A percentile compares a stretch with the other conserved stretches of the same genome.
Conservation (phyloP, 2,797 vertebrate species). For the Lates japonicus region DNA sequence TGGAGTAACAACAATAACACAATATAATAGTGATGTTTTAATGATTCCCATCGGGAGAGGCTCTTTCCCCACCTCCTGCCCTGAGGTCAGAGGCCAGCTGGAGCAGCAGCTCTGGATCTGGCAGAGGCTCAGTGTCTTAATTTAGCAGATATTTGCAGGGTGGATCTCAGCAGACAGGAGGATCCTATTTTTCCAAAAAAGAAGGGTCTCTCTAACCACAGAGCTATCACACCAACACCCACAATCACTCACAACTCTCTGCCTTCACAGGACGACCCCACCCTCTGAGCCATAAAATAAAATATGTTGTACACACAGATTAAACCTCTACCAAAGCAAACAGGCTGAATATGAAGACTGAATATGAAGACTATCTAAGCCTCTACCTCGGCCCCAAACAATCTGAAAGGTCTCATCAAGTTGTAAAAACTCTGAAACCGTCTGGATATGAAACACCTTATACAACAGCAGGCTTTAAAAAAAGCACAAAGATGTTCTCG, state of each 20-base stretch:
- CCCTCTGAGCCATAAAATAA: conserved; percentile 29
- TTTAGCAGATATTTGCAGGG: conserved; percentile 23
- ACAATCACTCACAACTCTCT: conserved; percentile 1
- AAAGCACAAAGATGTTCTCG: conserved; percentile 26
- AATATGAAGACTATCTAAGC: background rate
- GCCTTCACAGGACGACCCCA: conserved; percentile 9
- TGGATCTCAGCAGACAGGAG: conserved; percentile 21
- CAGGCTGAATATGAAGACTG: background rate
- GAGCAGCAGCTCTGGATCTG: conserved; percentile 19
- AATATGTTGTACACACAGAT: conserved; percentile 27
- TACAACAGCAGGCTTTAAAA: conserved; percentile 22
- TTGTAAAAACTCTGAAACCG: conserved; percentile 31
- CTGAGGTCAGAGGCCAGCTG: conserved; percentile 34
- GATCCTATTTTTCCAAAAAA: conserved; percentile 6
- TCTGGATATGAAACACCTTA: conserved; percentile 42
- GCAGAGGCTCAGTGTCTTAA: conserved; percentile 3
- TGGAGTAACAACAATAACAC: conserved; percentile 6
- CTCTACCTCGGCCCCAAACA: background rate
- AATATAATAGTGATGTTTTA: conserved; percentile 29
- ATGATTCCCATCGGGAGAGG: conserved; percentile 24
- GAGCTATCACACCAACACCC: conserved; percentile 1
- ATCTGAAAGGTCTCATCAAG: conserved; percentile 7
- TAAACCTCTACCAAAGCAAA: background rate
- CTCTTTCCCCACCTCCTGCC: background rate
- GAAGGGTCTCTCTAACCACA: conserved; percentile 13